Evolutionary conservation across 53 echinoderm and acorn worm genomes (phyloP).

Genomic region (Echinometra lucunter): DNA sequence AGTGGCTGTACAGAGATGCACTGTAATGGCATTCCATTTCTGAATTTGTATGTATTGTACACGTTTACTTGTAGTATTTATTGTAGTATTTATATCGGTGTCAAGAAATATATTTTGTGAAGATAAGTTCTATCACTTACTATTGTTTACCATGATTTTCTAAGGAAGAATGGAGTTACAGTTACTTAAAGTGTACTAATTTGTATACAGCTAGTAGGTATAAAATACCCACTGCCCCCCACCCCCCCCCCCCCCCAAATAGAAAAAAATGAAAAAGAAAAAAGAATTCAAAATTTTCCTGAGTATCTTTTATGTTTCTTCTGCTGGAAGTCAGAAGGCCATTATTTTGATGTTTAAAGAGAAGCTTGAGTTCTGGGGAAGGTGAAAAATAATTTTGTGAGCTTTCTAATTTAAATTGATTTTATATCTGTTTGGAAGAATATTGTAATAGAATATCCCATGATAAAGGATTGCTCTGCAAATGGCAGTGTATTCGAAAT

Average conservation of each 20-base stretch:
- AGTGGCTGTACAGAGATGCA: not conserved
- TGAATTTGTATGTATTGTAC: not conserved
- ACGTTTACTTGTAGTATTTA: not conserved
- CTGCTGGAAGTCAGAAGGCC: not conserved
- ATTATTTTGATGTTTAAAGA: too few relatives aligned
- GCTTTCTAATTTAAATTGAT: too few relatives aligned
- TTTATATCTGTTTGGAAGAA: too few relatives aligned
- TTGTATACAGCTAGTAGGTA: too few relatives aligned
- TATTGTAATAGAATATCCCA: too few relatives aligned
- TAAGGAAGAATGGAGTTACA: not conserved
- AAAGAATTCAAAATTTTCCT: not conserved
- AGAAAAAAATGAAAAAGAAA: not conserved
- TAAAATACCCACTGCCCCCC: too few relatives aligned
- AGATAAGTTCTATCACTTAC: not conserved
- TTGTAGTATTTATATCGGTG: conserved; percentile 28
- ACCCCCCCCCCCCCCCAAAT: too few relatives aligned
- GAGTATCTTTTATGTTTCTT: not conserved
- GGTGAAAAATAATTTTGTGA: too few relatives aligned
- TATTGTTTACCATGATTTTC: not conserved
- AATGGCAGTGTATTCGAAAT: too few relatives aligned
- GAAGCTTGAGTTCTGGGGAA: too few relatives aligned
- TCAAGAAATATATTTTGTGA: not conserved
- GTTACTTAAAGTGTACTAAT: not conserved
- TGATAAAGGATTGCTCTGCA: too few relatives aligned
- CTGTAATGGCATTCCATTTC: not conserved